Percentiles rank a stretch among this genome's conserved stretches.
These are phyloP conservation scores for Pantala flavescens DNA, from an alignment of 1,140 invertebrate genomes.

Conservation along the genomic window DNA sequence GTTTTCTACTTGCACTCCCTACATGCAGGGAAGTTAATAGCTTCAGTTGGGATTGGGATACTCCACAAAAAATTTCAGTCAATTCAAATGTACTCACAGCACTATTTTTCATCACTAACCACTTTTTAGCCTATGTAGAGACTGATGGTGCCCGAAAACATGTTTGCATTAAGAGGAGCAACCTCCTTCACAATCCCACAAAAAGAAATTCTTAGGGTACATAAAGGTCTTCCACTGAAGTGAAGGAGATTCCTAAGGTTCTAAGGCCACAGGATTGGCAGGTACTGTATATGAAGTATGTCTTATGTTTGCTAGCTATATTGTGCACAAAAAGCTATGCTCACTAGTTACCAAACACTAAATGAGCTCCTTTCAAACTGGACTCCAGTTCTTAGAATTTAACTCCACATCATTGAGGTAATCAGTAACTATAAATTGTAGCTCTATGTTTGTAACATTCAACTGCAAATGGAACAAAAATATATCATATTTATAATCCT, in stretches of 20 bases:
- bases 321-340: background rate
- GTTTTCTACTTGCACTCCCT: background rate
- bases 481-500: background rate
- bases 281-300: background rate
- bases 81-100: background rate
- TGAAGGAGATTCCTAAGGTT: background rate
- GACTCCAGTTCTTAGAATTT: background rate
- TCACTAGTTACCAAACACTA: background rate
- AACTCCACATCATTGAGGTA: background rate
- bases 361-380: background rate
- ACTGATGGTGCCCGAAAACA: background rate
- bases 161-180: background rate
- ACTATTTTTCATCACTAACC: conserved; percentile 7
- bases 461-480: conserved; percentile 10
- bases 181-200: background rate
- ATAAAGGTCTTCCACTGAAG: background rate
- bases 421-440: background rate
- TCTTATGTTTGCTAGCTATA: background rate
- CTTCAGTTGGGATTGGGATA: background rate
- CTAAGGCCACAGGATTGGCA: conserved; percentile 2
- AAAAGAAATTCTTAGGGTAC: background rate
- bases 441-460: background rate
- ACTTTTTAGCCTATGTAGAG: background rate
- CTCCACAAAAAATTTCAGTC: background rate
- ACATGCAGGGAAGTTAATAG: background rate